These are phyloP conservation scores for Hyles vespertilio DNA, from an alignment of 1,140 invertebrate genomes.

Conservation along the genomic window DNA sequence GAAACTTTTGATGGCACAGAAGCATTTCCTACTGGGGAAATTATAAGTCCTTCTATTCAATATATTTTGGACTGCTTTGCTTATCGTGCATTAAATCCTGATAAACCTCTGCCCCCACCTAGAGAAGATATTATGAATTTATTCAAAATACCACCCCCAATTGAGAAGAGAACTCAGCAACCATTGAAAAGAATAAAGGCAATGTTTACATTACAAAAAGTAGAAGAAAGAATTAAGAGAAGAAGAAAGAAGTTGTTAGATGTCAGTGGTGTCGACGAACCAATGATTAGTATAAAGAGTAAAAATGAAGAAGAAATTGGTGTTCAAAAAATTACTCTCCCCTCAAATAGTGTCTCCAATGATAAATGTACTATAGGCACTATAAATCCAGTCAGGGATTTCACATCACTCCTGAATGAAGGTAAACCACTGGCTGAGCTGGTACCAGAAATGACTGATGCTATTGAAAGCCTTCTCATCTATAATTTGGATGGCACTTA, in stretches of 20 bases:
- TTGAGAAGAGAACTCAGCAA: slow-evolving; percentile 53
- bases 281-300: background rate
- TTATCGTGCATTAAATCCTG: slow-evolving; percentile 63
- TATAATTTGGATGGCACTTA: slow-evolving; percentile 54
- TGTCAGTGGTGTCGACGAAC: slow-evolving; percentile 4
- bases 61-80: slow-evolving; percentile 69
- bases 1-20: slow-evolving; percentile 60
- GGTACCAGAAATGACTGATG: slow-evolving; percentile 44
- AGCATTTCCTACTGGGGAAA: slow-evolving; percentile 64
- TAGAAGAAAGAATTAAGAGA: slow-evolving; percentile 48
- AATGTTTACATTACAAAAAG: slow-evolving; percentile 54
- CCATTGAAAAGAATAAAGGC: slow-evolving; percentile 56
- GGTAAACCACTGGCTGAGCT: slow-evolving; percentile 44
- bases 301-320: background rate
- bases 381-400: slow-evolving; percentile 59
- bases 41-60: slow-evolving; percentile 62
- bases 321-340: slow-evolving; percentile 24
- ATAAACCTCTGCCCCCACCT: slow-evolving; percentile 55
- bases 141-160: slow-evolving; percentile 56
- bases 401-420: slow-evolving; percentile 36
- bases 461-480: slow-evolving; percentile 59
- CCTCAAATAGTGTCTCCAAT: slow-evolving; percentile 12
- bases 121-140: slow-evolving; percentile 66
- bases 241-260: slow-evolving; percentile 22
- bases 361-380: slow-evolving; percentile 49